Conservation (phyloP, 2,113 vertebrate genomes). For the Thamnaconus septentrionalis region DNA sequence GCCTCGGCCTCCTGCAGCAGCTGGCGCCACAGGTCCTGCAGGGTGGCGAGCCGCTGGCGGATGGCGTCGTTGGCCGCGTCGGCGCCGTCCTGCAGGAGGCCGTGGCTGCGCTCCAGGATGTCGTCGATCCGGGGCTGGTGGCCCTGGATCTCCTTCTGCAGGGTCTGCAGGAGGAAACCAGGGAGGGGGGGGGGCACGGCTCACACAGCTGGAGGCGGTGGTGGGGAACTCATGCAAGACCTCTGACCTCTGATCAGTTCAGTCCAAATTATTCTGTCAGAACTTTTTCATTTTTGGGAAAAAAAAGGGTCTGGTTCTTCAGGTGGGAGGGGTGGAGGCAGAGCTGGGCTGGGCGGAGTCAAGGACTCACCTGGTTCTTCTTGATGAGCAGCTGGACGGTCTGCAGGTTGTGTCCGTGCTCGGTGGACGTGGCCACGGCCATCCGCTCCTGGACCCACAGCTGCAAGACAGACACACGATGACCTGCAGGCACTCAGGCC, state of each 20-base stretch:
- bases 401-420: constrained; percentile 95
- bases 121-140: constrained; percentile 93
- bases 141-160: constrained; percentile 96
- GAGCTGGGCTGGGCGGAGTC: not conserved
- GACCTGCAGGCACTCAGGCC: too few relatives aligned
- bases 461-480: constrained; percentile 21
- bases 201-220: too few relatives aligned
- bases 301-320: too few relatives aligned
- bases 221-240: too few relatives aligned
- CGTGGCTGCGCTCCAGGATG: constrained; percentile 89
- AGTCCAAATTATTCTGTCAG: too few relatives aligned
- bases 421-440: constrained; percentile 90
- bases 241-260: too few relatives aligned
- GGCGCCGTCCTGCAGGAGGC: constrained; percentile 80
- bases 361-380: constrained; percentile 88
- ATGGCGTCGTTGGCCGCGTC: constrained; percentile 74
- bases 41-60: constrained; percentile 80
- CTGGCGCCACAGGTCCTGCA: constrained; percentile 85
- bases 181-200: too few relatives aligned
- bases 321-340: too few relatives aligned
- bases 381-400: constrained; percentile 97
- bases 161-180: constrained; percentile 75
- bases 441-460: constrained; percentile 85
- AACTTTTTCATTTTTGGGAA: too few relatives aligned
- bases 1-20: constrained; percentile 86